phyloP scores from a whole-genome alignment of 2,888 invertebrate genomes.

The Pseudanteris insignis region DNA sequence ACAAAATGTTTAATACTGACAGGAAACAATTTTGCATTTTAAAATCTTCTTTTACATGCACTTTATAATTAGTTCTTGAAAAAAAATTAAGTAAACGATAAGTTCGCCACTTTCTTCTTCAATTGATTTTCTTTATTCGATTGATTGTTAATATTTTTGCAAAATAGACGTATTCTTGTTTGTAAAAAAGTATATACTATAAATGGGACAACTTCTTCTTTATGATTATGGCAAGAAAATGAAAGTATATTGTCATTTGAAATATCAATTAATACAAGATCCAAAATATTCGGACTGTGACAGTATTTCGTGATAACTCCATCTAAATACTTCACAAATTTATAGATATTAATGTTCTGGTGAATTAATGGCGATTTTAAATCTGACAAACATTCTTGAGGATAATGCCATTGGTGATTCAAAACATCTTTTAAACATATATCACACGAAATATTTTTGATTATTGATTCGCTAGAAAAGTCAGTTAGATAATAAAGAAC shows the following conservation, averaged over 20 bases:
- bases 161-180: constrained; percentile 17
- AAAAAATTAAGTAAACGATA: constrained; percentile 5
- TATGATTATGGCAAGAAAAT: constrained; percentile 12
- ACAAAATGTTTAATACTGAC: no score
- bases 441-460: constrained; percentile 21
- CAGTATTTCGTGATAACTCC: constrained; percentile 7
- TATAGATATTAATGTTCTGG: constrained; percentile 13
- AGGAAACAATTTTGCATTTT: no score
- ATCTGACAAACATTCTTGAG: constrained; percentile 1
- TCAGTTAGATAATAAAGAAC: constrained; percentile 35
- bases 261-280: constrained; percentile 6
- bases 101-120: constrained; percentile 9
- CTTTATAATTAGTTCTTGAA: no score
- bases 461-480: constrained; percentile 16
- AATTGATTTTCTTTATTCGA: constrained; percentile 12
- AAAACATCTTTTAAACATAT: constrained; percentile 19
- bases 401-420: constrained; percentile 7
- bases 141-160: constrained; percentile 6
- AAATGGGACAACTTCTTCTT: constrained; percentile 9
- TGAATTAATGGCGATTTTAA: constrained; percentile 13
- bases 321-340: constrained; percentile 19
- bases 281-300: constrained; percentile 1
- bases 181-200: constrained; percentile 11
- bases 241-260: constrained; percentile 12
- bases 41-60: no score